Evolutionary conservation across 2,113 vertebrate genomes (phyloP), one percentile per base, ranked within the genome.

Genomic region (Leucoraja erinaceus): DNA sequence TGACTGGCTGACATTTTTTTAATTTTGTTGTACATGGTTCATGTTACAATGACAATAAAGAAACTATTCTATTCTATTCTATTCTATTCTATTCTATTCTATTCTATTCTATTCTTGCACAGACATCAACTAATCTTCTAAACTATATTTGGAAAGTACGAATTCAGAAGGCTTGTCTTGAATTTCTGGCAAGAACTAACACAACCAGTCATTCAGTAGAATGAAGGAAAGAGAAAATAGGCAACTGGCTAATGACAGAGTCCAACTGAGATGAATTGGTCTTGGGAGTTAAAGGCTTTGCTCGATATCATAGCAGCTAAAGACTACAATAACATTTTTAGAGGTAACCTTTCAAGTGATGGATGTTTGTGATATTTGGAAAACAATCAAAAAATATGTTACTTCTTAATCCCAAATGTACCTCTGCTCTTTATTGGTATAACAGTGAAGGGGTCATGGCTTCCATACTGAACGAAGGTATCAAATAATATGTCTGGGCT

Each of bases 351-450:
- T 88, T 88, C 28, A 28, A 31, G 31, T 88, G 83, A 66, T 66
- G 59, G 61, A 61, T 31, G 28, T n/a, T 31, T 66, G 56, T 86
- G 59, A 66, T 88, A 88, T 63, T 88, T 63, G n/a, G 83, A 66
- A 66, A 63, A 18, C 16, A 88, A 31, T 63, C n/a, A 63, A 63
- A 8, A 63, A 66, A 31, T 18, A 86, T 63, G 83, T 63, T 16
- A 31, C 14, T 20, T 59, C 83, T 3, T 31, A 63, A 61, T 88
- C 83, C 59, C 59, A 88, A 88, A 88, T 63, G 59, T 31, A 31
- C 7, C 38, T 59, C n/a, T 31, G 83, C 59, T 88, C 83, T 88
- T 88, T 88, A 66, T 63, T 33, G 83, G n/a, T 88, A 31, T 86
- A 59, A 63, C n/a, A n/a, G 83, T 63, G 25, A 25, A 86, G 25